phyloP scores from a whole-genome alignment of 1,140 invertebrate genomes.

The Cyphomyrmex costatus region DNA sequence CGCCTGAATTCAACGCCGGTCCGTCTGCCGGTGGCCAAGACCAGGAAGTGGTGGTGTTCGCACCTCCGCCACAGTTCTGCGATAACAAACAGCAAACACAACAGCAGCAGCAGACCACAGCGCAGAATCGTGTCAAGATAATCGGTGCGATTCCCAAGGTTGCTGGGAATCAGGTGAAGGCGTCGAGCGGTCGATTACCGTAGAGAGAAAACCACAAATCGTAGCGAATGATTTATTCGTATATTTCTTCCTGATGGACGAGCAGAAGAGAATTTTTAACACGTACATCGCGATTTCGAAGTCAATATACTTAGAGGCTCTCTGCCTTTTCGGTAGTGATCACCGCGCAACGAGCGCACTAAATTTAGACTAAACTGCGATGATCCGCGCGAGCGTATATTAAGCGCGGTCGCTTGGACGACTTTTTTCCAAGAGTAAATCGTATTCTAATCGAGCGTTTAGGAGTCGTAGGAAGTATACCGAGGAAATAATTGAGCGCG shows the following conservation, averaged over 20 bases:
- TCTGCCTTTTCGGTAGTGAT: conserved; percentile 53
- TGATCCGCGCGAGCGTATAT: conserved; percentile 10
- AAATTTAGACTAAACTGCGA: conserved; percentile 36
- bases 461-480: conserved; percentile 37
- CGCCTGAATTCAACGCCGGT: conserved; percentile 91
- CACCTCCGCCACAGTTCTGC: conserved; percentile 91
- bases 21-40: conserved; percentile 85
- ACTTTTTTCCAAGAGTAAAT: conserved; percentile 54
- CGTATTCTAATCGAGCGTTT: conserved; percentile 41
- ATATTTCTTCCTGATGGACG: conserved; percentile 28
- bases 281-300: conserved; percentile 65
- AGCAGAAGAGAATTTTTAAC: conserved; percentile 27
- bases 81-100: conserved; percentile 85
- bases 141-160: conserved; percentile 93
- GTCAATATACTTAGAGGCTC: conserved; percentile 73
- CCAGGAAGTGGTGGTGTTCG: conserved; percentile 87
- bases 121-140: conserved; percentile 90
- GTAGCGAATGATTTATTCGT: neutral
- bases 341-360: conserved; percentile 36
- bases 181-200: conserved; percentile 86
- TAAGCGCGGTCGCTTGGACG: conserved; percentile 25
- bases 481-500: conserved; percentile 56
- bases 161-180: conserved; percentile 84
- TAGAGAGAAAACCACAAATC: conserved; percentile 75
- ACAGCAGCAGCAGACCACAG: conserved; percentile 72